Evolutionary conservation across 2,797 vertebrate species (phyloP).

Genomic region (Decapterus maruadsi): DNA sequence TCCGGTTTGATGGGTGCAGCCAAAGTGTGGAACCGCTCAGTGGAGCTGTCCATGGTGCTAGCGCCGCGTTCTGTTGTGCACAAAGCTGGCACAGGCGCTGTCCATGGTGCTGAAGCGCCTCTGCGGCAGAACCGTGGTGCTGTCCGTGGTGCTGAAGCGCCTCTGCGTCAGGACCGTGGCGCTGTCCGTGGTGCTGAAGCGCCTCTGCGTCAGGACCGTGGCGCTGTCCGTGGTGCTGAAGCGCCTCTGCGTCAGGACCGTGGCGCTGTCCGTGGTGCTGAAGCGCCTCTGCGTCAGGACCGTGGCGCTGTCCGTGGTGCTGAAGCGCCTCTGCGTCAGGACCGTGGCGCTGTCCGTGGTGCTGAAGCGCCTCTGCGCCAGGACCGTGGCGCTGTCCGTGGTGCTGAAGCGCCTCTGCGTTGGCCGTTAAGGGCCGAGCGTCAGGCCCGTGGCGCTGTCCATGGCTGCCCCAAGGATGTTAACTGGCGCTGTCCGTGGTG

Average conservation of each 20-base stretch:
- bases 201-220: too few species aligned
- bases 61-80: not conserved
- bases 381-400: slow-evolving; percentile 7
- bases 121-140: not conserved
- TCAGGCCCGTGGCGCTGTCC: too few species aligned
- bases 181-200: slow-evolving; percentile 28
- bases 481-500: slow-evolving; percentile 14
- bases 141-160: too few species aligned
- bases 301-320: too few species aligned
- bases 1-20: slow-evolving; percentile 31
- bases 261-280: too few species aligned
- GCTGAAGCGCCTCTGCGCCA: too few species aligned
- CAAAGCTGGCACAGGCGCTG: not conserved
- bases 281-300: not conserved
- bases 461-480: too few species aligned
- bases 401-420: too few species aligned
- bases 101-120: not conserved
- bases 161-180: not conserved
- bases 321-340: not conserved
- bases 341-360: not conserved
- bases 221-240: slow-evolving; percentile 22
- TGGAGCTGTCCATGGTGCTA: slow-evolving; percentile 23
- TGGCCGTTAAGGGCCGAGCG: too few species aligned
- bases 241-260: too few species aligned
- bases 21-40: slow-evolving; percentile 1